phyloP scores from a whole-genome alignment of 2,797 vertebrate genomes.

The Oryzias sinensis region DNA sequence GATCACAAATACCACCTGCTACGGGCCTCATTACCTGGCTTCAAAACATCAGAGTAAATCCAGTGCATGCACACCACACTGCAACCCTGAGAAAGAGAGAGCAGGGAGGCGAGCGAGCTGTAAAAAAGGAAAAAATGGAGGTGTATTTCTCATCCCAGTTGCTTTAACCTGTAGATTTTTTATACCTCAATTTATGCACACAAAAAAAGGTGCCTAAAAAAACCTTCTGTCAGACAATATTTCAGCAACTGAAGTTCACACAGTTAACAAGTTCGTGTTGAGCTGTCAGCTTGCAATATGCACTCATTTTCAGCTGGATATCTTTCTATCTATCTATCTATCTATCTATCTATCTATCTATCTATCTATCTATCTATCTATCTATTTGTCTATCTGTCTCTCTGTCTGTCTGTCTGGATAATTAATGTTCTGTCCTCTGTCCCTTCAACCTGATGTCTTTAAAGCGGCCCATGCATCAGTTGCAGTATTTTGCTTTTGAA shows the following conservation, averaged over 20 bases:
- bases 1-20: conserved; percentile 31
- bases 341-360: conserved; percentile 7
- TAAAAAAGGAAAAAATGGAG: conserved; percentile 13
- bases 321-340: conserved; percentile 1
- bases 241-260: conserved; percentile 32
- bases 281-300: conserved; percentile 28
- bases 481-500: conserved; percentile 28
- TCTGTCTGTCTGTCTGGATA: conserved; percentile 8
- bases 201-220: conserved; percentile 31
- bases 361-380: conserved; percentile 13
- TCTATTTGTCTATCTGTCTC: conserved; percentile 9
- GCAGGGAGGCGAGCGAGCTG: conserved; percentile 33
- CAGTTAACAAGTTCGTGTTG: conserved; percentile 50
- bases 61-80: conserved; percentile 32
- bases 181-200: conserved; percentile 15
- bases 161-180: conserved; percentile 16
- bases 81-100: conserved; percentile 39
- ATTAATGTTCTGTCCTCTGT: too few species aligned
- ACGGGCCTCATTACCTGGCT: conserved; percentile 51
- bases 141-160: conserved; percentile 12
- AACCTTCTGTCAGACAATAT: conserved; percentile 21
- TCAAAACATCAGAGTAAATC: conserved; percentile 44
- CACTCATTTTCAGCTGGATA: conserved; percentile 4
- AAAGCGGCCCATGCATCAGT: background rate
- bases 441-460: too few species aligned